Evolutionary conservation across 2,888 invertebrate species (phyloP).

Genomic region (Blastobasis adustella): DNA sequence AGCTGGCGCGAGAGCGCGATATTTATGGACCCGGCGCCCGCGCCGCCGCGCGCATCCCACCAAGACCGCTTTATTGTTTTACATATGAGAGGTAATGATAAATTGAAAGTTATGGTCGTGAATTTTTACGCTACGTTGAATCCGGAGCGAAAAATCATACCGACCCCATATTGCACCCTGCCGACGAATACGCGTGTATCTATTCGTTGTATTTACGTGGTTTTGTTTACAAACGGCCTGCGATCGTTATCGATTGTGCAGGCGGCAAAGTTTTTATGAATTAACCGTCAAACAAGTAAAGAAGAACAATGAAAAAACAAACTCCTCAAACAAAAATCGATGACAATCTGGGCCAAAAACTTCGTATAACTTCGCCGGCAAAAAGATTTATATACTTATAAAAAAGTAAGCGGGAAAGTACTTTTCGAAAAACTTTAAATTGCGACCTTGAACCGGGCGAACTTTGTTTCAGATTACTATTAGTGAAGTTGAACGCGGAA

Average conservation of each 20-base stretch:
- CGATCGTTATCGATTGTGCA: constrained; percentile 62
- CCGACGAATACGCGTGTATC: too few species aligned
- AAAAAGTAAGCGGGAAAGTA: constrained; percentile 71
- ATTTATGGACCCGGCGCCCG: constrained; percentile 55
- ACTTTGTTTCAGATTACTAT: constrained; percentile 74
- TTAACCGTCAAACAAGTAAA: constrained; percentile 76
- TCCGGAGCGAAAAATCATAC: too few species aligned
- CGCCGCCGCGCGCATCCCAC: constrained; percentile 27
- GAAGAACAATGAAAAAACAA: constrained; percentile 76
- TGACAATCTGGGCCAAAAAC: constrained; percentile 76
- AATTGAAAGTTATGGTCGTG: constrained; percentile 36
- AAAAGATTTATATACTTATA: constrained; percentile 76
- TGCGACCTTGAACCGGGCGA: constrained; percentile 73
- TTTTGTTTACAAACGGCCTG: constrained; percentile 61
- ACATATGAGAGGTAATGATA: constrained; percentile 32
- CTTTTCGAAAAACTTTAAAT: constrained; percentile 76
- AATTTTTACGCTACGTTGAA: constrained; percentile 1
- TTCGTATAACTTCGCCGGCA: constrained; percentile 68
- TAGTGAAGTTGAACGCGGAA: constrained; percentile 59
- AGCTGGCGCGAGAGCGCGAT: constrained; percentile 53
- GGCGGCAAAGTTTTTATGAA: constrained; percentile 73
- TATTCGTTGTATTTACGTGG: constrained; percentile 14
- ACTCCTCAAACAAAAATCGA: constrained; percentile 76
- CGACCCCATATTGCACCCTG: too few species aligned
- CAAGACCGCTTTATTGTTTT: constrained; percentile 49